phyloP scores from a whole-genome alignment of 2,113 vertebrate species.

The Chlorocebus sabaeus region DNA sequence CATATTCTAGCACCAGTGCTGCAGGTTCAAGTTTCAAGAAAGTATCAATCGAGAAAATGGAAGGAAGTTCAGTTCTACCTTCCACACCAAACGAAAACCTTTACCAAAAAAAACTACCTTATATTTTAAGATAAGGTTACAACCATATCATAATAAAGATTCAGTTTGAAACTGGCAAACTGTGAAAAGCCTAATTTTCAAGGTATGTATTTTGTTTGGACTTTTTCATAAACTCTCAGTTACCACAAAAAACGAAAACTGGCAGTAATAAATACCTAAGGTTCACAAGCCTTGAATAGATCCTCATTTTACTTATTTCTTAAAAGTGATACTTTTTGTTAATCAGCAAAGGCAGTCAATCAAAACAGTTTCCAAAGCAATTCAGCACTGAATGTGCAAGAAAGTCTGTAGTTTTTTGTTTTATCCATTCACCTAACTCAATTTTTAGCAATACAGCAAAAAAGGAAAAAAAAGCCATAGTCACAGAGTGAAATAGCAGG shows the following conservation, averaged over 20 bases:
- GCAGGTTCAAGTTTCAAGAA: not conserved
- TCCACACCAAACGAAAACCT: not conserved
- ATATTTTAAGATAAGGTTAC: slow-evolving; percentile 17
- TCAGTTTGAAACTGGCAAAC: not conserved
- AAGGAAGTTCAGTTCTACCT: not conserved
- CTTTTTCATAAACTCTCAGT: slow-evolving; percentile 9
- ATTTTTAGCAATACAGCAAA: not conserved
- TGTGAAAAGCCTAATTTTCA: slow-evolving; percentile 22
- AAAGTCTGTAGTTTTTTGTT: not conserved
- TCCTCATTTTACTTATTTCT: not conserved
- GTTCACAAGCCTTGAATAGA: not conserved
- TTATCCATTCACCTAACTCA: not conserved
- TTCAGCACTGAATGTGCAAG: not conserved
- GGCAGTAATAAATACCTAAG: not conserved
- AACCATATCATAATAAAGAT: not conserved
- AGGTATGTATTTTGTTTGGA: slow-evolving; percentile 3
- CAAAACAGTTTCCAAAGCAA: not conserved
- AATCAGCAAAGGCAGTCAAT: not conserved
- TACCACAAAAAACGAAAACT: not conserved
- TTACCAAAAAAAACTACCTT: not conserved
- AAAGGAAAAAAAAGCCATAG: not conserved
- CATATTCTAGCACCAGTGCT: not conserved
- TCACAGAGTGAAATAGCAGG: not conserved
- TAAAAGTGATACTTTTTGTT: not conserved
- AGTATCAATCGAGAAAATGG: not conserved